These are phyloP conservation scores for Lacanobia wlatinum DNA, from an alignment of 2,888 invertebrate species.

Conservation along the genomic window DNA sequence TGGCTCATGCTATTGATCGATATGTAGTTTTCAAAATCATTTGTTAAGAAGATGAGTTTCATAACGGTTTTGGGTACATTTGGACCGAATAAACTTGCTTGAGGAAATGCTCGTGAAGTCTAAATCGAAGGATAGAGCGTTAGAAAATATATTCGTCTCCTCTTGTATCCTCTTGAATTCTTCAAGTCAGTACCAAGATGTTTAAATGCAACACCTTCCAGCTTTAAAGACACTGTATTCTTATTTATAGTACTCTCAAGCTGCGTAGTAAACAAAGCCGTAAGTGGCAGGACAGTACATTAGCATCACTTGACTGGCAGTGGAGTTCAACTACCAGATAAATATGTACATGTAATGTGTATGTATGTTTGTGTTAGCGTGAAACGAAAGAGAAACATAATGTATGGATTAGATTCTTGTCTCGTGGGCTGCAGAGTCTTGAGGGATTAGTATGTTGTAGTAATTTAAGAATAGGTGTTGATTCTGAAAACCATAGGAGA, in stretches of 20 bases:
- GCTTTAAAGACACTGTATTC: background rate
- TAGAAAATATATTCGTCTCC: background rate
- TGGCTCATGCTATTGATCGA: background rate
- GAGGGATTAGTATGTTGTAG: background rate
- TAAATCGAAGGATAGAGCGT: too few species aligned
- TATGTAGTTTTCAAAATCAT: background rate
- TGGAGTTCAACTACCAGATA: slow-evolving; percentile 56
- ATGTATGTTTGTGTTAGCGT: slow-evolving; percentile 33
- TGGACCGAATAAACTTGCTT: background rate
- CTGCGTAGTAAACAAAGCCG: slow-evolving; percentile 45
- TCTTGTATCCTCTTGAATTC: slow-evolving; percentile 3
- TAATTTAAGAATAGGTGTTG: background rate
- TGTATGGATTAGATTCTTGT: slow-evolving; percentile 41
- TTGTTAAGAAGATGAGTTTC: background rate
- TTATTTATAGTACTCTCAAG: slow-evolving; percentile 34
- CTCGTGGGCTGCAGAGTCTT: slow-evolving; percentile 14
- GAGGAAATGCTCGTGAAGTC: background rate
- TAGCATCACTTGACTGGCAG: slow-evolving; percentile 48
- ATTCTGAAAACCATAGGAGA: background rate
- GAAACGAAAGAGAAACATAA: slow-evolving; percentile 61
- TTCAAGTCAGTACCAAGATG: slow-evolving; percentile 3
- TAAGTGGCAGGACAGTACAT: slow-evolving; percentile 28
- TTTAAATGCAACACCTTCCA: slow-evolving; percentile 22
- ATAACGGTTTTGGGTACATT: too few species aligned
- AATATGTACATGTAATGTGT: slow-evolving; percentile 39